phyloP scores from a whole-genome alignment of 1,140 invertebrate genomes.

The Aphelinus atriplicis region DNA sequence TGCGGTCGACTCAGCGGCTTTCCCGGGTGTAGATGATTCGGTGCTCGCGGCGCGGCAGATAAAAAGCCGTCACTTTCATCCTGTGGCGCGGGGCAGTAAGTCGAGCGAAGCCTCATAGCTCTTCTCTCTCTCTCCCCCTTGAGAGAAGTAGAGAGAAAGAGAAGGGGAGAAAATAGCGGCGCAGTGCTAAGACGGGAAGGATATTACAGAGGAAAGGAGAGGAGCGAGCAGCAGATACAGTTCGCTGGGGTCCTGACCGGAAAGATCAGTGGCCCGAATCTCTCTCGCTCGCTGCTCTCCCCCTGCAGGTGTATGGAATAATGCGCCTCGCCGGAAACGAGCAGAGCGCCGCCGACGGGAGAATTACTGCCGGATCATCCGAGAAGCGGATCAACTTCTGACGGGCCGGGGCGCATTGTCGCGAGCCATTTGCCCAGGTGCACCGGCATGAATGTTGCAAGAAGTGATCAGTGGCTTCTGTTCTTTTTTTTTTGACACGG shows the following conservation, averaged over 20 bases:
- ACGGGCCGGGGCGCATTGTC: background rate
- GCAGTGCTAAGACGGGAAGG: slow-evolving; percentile 18
- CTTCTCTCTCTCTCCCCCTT: no score
- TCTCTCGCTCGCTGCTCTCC: background rate
- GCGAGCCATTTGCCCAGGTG: no score
- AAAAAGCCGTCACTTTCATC: background rate
- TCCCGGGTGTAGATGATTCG: no score
- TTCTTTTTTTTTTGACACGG: no score
- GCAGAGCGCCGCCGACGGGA: background rate
- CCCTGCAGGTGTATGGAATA: background rate
- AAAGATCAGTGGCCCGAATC: slow-evolving; percentile 51
- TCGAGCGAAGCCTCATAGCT: no score
- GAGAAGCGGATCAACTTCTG: background rate
- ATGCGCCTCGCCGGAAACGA: background rate
- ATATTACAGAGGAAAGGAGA: slow-evolving; percentile 18
- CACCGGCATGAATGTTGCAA: no score
- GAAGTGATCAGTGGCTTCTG: no score
- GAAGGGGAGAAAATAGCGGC: slow-evolving; percentile 30
- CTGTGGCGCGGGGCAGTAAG: background rate
- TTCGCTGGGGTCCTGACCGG: slow-evolving; percentile 39
- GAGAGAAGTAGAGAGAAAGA: slow-evolving; percentile 33
- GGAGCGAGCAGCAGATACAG: slow-evolving; percentile 32
- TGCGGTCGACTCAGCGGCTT: no score
- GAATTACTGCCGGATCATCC: no score
- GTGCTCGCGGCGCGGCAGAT: no score